These are phyloP conservation scores for Allobates femoralis DNA, from an alignment of 2,797 vertebrate genomes.

Conservation along the genomic window DNA sequence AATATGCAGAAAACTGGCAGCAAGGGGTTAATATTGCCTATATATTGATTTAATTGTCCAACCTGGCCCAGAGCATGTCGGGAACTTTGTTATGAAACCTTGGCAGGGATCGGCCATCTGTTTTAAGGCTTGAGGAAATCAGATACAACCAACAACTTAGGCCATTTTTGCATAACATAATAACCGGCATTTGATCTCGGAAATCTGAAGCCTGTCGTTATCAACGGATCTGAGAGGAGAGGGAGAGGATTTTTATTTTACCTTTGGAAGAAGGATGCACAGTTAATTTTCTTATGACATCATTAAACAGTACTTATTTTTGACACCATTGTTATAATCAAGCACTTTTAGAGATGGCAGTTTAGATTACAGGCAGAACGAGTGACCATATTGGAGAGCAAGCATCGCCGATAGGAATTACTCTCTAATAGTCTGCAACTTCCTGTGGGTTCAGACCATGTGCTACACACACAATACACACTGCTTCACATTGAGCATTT, in stretches of 20 bases:
- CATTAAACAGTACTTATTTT: conserved; percentile 69
- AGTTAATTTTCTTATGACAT: conserved; percentile 66
- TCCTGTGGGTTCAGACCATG: conserved; percentile 36
- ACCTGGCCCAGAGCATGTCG: conserved; percentile 82
- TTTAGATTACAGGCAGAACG: conserved; percentile 70
- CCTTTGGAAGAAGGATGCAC: conserved; percentile 67
- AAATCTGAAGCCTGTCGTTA: background rate
- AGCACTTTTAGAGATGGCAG: conserved; percentile 71
- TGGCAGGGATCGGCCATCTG: conserved; percentile 24
- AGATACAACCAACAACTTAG: background rate
- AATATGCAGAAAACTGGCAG: background rate
- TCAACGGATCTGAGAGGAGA: conserved; percentile 71
- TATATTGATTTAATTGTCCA: conserved; percentile 83
- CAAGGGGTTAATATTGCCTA: conserved; percentile 75
- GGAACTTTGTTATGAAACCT: conserved; percentile 33
- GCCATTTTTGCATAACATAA: conserved; percentile 9
- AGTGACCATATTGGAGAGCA: conserved; percentile 67
- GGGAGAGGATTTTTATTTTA: conserved; percentile 71
- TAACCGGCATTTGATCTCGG: background rate
- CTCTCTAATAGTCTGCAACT: conserved; percentile 17
- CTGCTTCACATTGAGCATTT: conserved; percentile 6
- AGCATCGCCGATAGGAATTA: conserved; percentile 55
- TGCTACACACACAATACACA: conserved; percentile 6
- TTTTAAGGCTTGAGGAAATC: conserved; percentile 28
- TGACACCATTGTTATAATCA: conserved; percentile 71